Percentiles rank a stretch among this genome's conserved stretches.
These are phyloP conservation scores for Agrilus biguttatus DNA, from an alignment of 2,888 invertebrate genomes.

Conservation along the genomic window DNA sequence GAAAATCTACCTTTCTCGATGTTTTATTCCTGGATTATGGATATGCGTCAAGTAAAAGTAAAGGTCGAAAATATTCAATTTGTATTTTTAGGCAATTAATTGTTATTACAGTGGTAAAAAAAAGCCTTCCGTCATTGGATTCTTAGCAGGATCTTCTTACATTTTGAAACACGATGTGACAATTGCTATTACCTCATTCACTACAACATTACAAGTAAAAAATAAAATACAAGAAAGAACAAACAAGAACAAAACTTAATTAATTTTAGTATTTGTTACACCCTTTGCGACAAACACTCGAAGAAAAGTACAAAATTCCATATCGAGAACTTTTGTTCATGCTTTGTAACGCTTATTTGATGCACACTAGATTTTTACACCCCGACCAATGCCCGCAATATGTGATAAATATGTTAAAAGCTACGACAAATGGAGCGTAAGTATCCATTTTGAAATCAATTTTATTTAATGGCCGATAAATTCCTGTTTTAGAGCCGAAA, in stretches of 20 bases:
- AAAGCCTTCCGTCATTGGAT: constrained; percentile 22
- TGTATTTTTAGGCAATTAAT: background rate
- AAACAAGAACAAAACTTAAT: background rate
- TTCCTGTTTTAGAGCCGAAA: too few relatives aligned
- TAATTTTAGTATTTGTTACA: background rate
- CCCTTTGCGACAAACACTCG: background rate
- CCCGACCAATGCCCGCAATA: constrained; percentile 39
- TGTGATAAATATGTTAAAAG: constrained; percentile 37
- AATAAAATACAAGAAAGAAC: background rate
- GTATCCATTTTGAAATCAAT: too few relatives aligned
- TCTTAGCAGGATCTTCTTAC: constrained; percentile 39
- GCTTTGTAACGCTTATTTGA: constrained; percentile 36
- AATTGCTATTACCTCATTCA: constrained; percentile 36
- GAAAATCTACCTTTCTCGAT: too few relatives aligned
- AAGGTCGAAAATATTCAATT: too few relatives aligned
- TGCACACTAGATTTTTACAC: constrained; percentile 39
- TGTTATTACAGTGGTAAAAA: background rate
- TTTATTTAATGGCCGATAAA: too few relatives aligned
- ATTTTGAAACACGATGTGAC: constrained; percentile 38
- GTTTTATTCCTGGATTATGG: too few relatives aligned
- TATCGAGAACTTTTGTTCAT: constrained; percentile 37
- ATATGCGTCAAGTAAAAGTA: too few relatives aligned
- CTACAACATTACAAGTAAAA: constrained; percentile 37
- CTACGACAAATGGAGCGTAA: constrained; percentile 37
- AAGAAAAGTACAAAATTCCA: constrained; percentile 17